These are phyloP conservation scores for Haliclona indistincta DNA, from an alignment of 37 sponge, comb jelly and placozoan species.

Conservation along the genomic window DNA sequence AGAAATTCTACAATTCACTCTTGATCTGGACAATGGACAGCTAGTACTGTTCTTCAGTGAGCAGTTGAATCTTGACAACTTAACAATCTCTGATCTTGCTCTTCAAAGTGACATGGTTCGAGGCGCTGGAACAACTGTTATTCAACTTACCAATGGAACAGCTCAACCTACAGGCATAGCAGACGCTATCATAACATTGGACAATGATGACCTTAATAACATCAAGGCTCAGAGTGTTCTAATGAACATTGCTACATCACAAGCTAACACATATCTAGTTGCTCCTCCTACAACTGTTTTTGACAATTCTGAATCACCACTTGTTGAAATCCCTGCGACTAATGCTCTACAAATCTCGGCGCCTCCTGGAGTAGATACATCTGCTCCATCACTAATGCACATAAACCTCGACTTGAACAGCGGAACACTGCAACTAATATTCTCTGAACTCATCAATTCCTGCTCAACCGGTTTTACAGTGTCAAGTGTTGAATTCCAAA, in stretches of 20 bases:
- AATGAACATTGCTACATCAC: constrained; percentile 35
- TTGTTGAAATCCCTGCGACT: constrained; percentile 41
- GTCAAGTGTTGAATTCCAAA: constrained; percentile 36
- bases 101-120: constrained; percentile 52
- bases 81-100: constrained; percentile 50
- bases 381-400: constrained; percentile 54
- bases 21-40: constrained; percentile 71
- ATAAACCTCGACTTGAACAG: constrained; percentile 80
- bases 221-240: constrained; percentile 46
- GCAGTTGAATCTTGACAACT: constrained; percentile 26
- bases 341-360: constrained; percentile 42
- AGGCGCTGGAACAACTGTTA: constrained; percentile 8
- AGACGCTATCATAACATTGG: constrained; percentile 30
- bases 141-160: constrained; percentile 28
- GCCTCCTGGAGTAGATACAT: constrained; percentile 50
- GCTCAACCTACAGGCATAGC: constrained; percentile 18
- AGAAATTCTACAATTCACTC: constrained; percentile 63
- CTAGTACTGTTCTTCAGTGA: constrained; percentile 72
- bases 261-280: constrained; percentile 62
- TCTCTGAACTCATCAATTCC: constrained; percentile 73
- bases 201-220: constrained; percentile 48
- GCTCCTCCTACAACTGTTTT: constrained; percentile 34
- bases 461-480: constrained; percentile 13
- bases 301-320: constrained; percentile 46
- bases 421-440: constrained; percentile 61